Percentiles rank a stretch among this genome's conserved stretches.
Conservation (phyloP, 2,113 vertebrate species). For the Motacilla alba region DNA sequence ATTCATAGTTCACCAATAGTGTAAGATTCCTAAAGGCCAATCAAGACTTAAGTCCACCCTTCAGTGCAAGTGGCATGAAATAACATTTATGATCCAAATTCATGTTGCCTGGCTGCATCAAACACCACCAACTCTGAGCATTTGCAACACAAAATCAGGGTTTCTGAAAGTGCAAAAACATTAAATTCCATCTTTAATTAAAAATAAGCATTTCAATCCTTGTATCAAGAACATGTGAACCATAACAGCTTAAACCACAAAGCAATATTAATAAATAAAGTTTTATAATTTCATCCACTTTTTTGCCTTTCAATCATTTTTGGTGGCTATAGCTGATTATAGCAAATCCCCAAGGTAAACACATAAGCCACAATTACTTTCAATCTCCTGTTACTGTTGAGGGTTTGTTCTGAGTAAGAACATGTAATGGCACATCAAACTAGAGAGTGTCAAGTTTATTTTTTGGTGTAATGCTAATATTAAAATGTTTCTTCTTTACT, state of each 20-base stretch:
- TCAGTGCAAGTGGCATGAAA: neutral
- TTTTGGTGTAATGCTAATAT: neutral
- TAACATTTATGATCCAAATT: neutral
- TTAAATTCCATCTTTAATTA: neutral
- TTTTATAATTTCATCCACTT: neutral
- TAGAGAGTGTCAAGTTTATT: neutral
- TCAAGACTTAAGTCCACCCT: neutral
- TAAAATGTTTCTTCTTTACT: neutral
- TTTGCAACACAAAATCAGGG: neutral
- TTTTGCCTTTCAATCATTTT: neutral
- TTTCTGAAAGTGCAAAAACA: neutral
- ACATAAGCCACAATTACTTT: neutral
- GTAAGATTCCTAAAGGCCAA: too few relatives aligned
- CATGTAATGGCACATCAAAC: neutral
- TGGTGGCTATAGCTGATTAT: neutral
- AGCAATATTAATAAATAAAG: neutral
- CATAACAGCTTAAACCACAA: neutral
- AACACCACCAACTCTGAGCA: neutral
- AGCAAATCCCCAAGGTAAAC: neutral
- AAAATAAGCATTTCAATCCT: neutral
- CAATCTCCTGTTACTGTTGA: neutral
- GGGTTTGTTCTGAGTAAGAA: neutral
- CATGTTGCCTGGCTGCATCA: neutral
- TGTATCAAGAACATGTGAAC: neutral
- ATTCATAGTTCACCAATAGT: too few relatives aligned